Base-by-base conservation (phyloP, 2,113 vertebrate genomes). In the Gorilla gorilla region DNA sequence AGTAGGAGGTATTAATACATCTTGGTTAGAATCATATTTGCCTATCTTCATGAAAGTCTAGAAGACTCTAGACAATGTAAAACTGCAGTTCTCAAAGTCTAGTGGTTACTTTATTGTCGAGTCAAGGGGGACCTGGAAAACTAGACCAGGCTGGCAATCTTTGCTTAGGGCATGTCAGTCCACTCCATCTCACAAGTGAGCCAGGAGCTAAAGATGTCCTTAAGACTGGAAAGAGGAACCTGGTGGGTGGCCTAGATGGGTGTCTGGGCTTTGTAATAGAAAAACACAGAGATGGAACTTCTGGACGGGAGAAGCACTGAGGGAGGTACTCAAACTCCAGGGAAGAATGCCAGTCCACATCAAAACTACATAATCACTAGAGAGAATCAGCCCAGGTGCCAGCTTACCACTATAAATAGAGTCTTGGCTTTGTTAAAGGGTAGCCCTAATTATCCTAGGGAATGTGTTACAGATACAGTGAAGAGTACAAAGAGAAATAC, bases 321-420 rank as follows among this genome's bases (percentile, higher is more conserved):
- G 50, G 38, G 57, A 96, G 79, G 70, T 57, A 30, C 43, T 89
- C 61, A 83, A 13, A 57, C 75, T 81, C 50, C 66, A 93, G 94
- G 86, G 96, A 90, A 93, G 94, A 35, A 66, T 72, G 96, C 75
- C 94, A 97, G 86, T 95, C 93, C 90, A 95, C 81, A 96, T 91
- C 78, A 88, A 97, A 70, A 85, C 80, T 78, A 83, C 30, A 78
- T 70, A 76, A 95, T 90, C 90, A 92, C 43, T 14, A 45, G 78
- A 84, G 76, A 78, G 43, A 95, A 90, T 68, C 32, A 43, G 43
- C 66, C 22, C 72, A 96, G 76, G 82, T 95, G 94, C 91, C 96
- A 90, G 38, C n/a, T 27, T 55, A 75, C 66, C 14, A 27, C 68
- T 86, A 38, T 90, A 89, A 89, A 83, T 75, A 75, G 57, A 81